phyloP scores from a whole-genome alignment of 2,113 vertebrate genomes.

The Nycticorax nycticorax region DNA sequence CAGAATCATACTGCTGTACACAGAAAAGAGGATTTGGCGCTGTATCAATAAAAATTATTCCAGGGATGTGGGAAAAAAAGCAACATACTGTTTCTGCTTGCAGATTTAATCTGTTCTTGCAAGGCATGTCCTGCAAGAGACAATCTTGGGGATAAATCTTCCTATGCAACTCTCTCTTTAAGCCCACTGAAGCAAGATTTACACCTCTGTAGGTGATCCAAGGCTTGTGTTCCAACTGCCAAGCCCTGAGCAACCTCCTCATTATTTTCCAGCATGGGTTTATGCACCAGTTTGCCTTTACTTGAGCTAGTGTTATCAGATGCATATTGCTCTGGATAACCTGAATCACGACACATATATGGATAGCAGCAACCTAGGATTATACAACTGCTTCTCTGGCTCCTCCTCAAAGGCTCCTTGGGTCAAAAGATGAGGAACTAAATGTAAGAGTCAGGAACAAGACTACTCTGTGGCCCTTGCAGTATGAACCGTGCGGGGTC shows the following conservation, averaged over 20 bases:
- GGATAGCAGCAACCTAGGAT: background rate
- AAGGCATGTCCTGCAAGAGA: background rate
- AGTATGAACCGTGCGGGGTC: background rate
- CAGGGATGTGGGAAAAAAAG: background rate
- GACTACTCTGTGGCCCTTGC: background rate
- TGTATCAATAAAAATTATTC: background rate
- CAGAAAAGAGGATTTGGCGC: background rate
- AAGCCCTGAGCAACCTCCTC: background rate
- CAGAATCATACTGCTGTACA: background rate
- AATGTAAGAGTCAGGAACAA: background rate
- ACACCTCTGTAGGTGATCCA: background rate
- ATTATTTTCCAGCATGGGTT: background rate
- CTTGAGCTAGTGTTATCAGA: background rate
- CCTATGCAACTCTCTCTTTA: background rate
- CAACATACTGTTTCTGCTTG: background rate
- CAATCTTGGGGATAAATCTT: background rate
- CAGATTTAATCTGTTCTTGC: background rate
- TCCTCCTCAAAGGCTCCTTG: background rate
- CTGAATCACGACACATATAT: fast-evolving
- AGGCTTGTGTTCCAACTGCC: background rate
- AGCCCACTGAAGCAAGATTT: background rate
- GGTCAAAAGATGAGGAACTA: background rate
- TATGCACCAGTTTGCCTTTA: background rate
- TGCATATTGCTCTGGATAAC: background rate
- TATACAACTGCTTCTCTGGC: background rate